Percentiles rank a stretch among this genome's conserved stretches.
phyloP scores from a whole-genome alignment of 2,888 invertebrate species.

The Eupithecia tripunctaria region DNA sequence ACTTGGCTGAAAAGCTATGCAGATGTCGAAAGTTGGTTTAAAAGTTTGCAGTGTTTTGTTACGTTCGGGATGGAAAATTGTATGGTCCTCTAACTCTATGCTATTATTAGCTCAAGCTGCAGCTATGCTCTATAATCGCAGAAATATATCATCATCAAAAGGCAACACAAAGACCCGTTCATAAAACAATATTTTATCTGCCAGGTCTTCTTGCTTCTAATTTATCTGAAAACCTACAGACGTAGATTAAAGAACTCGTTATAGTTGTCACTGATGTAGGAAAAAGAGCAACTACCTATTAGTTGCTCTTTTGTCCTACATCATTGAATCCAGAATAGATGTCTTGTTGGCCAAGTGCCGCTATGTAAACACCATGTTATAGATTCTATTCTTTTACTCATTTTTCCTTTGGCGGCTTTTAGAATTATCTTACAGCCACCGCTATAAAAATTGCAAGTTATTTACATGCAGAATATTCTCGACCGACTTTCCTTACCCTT shows the following conservation, averaged over 20 bases:
- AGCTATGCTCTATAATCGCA: neutral
- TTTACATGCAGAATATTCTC: constrained; percentile 12
- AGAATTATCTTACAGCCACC: constrained; percentile 3
- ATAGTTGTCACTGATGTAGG: neutral
- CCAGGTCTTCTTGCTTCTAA: neutral
- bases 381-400: neutral
- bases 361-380: neutral
- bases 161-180: neutral
- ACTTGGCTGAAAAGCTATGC: constrained; percentile 24
- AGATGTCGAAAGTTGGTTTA: constrained; percentile 10
- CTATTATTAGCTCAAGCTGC: neutral
- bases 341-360: neutral
- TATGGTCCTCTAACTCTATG: neutral
- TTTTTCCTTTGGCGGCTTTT: neutral
- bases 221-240: neutral
- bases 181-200: neutral
- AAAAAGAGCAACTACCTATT: too few species aligned
- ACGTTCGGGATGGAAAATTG: neutral
- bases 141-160: neutral
- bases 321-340: neutral
- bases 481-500: constrained; percentile 1
- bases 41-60: neutral
- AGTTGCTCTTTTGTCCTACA: too few species aligned
- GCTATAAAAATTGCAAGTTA: neutral
- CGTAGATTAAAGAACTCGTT: too few species aligned